Evolutionary conservation across 2,888 invertebrate species (phyloP), one percentile per base, ranked within the genome.

Genomic region (Synanthedon formicaeformis): DNA sequence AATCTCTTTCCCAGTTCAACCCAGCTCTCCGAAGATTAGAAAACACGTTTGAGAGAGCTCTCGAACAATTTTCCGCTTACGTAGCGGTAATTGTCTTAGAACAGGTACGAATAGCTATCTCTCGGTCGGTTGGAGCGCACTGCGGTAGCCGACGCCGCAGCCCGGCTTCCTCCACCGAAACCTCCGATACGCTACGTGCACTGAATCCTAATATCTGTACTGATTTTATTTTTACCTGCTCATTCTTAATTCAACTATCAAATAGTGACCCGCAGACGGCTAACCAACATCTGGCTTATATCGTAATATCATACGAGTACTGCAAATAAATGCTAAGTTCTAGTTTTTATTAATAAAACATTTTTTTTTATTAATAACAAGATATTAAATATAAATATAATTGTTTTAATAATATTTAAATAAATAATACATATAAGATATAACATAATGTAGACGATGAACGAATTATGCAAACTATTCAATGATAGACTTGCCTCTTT

Each of bases 11-110:
- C 64, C 66, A 64, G 62, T 61, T 62, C 69, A 64, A 73, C 73
- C 71, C 68, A 64, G 65, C 67, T 75, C 67, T 64, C 58, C 58
- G 66, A 74, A 81, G 81, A 84, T 84, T 81, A 81, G 81, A 80
- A 78, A 84, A 81, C 81, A 82, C 78, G 79, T 81, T 76, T 76
- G 69, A 69, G 69, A 78, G 72, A 78, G 76, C 71, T 80, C 73
- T 73, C 67, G 75, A 78, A 77, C 80, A 76, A 77, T 84, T 84
- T 83, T 84, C 81, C 81, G 83, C 80, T 83, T 82, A 81, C 81
- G 79, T 78, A 75, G 81, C 76, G 74, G 83, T 84, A 84, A 84
- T 85, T 85, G 82, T 83, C 80, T 82, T 73, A 78, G 75, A 78
- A 73, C 75, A 79, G 79, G 78, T 78, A 81, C 66, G 69, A 69